Evolutionary conservation across 2,113 vertebrate genomes (phyloP), one percentile per base, ranked within the genome.

Genomic region (Atractosteus spatula): DNA sequence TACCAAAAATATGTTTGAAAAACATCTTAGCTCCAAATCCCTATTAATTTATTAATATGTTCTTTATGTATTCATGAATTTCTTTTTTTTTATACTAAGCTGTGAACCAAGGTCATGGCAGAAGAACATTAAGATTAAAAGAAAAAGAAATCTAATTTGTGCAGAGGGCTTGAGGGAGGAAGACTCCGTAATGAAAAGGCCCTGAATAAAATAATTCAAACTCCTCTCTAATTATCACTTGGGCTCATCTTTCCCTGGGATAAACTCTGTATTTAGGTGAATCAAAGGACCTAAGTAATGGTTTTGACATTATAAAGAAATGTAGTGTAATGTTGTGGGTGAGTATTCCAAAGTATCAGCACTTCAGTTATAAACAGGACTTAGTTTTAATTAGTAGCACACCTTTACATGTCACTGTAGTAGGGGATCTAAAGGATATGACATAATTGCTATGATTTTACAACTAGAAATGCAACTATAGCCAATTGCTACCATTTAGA

Each of bases 141-240:
- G 29, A 68, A 69, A 65, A 63, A 42, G 57, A 68, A 72, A 72
- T 69, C 71, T 76, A 64, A 72, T 76, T 76, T 72, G 66, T 17
- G 51, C 44, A 62, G 16, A 1, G 12, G 67, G 73, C 67, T 69
- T 44, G 41, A 62, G 62, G 51, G 67, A 55, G 44, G 41, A 55
- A 14, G 41, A 41, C 51, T 14, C n/a, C 8, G 56, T 14, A 67
- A 66, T 66, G 13, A 55, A 57, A 66, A 41, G 68, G 71, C 62
- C 41, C 47, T 55, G 67, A 69, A 74, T 64, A 57, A 62, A 69
- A 68, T 56, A 43, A 64, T 41, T n/a, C 67, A 54, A 44, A 69
- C 12, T 74, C 56, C 13, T 59, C 56, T n/a, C 57, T 64, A 73
- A 73, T 73, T 68, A 55, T 62, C 63, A 68, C 44, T 61, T 69